A percentile compares a stretch with the other conserved stretches of the same genome.
Conservation (phyloP, 92 coral and sea anemone genomes). For the Epizoanthus ramosus region DNA sequence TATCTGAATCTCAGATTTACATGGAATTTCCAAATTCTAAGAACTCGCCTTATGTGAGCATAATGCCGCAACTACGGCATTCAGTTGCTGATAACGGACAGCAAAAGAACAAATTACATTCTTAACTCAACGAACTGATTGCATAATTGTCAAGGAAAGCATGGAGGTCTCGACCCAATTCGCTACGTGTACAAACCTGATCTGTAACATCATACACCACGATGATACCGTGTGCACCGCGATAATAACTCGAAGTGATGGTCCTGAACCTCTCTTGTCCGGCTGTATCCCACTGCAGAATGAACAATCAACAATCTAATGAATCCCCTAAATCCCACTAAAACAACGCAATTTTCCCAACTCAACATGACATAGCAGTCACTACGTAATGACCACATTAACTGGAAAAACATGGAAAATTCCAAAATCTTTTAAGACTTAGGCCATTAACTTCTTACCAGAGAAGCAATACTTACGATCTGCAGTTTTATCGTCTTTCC, state of each 20-base stretch:
- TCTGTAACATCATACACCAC: slow-evolving; percentile 99
- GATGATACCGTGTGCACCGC: slow-evolving; percentile 98
- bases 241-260: slow-evolving; percentile 95
- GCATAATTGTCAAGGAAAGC: slow-evolving; percentile 6
- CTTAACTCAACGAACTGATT: background rate
- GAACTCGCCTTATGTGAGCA: background rate
- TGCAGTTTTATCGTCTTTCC: slow-evolving; percentile 99
- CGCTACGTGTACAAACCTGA: slow-evolving; percentile 72
- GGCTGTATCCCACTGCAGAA: slow-evolving; percentile 96
- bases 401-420: slow-evolving; percentile 15
- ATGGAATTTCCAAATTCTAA: background rate
- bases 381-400: slow-evolving; percentile 15
- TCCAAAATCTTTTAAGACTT: background rate
- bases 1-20: background rate
- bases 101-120: slow-evolving; percentile 11
- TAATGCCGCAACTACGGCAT: background rate
- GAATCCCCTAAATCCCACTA: slow-evolving; percentile 42
- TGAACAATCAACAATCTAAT: slow-evolving; percentile 36
- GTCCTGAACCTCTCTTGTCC: slow-evolving; percentile 99
- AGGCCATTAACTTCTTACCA: background rate
- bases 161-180: background rate
- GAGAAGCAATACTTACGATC: slow-evolving; percentile 77
- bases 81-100: background rate
- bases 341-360: slow-evolving; percentile 37
- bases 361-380: slow-evolving; percentile 40